Conservation (phyloP, 2,113 vertebrate species). For the Thomomys bottae region DNA sequence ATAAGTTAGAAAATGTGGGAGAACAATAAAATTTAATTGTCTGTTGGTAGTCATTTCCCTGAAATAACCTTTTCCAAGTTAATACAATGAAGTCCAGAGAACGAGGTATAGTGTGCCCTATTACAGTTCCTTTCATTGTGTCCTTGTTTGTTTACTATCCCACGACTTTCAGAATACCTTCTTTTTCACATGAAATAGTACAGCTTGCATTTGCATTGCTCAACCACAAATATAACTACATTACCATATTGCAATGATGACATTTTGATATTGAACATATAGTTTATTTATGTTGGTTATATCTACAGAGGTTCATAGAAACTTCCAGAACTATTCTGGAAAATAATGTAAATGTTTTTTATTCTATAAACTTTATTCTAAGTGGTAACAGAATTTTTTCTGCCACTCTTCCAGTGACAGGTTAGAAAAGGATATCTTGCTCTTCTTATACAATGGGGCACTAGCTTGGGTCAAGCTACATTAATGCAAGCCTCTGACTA, state of each 20-base stretch:
- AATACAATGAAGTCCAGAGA: background rate
- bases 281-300: background rate
- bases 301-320: constrained; percentile 2
- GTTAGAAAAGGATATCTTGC: background rate
- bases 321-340: background rate
- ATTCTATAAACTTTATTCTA: background rate
- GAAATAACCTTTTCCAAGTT: background rate
- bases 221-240: background rate
- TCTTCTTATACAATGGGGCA: background rate
- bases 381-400: background rate
- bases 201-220: background rate
- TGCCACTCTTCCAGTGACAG: background rate
- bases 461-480: background rate
- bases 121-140: background rate
- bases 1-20: background rate
- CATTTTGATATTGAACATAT: background rate
- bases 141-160: accelerated
- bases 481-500: background rate
- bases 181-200: background rate
- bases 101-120: background rate
- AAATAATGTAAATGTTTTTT: constrained; percentile 1
- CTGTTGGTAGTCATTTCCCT: background rate
- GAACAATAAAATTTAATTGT: background rate
- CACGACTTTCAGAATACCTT: background rate
- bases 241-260: background rate